phyloP scores from a whole-genome alignment of 2,113 vertebrate species.

The Peucedramus taeniatus region DNA sequence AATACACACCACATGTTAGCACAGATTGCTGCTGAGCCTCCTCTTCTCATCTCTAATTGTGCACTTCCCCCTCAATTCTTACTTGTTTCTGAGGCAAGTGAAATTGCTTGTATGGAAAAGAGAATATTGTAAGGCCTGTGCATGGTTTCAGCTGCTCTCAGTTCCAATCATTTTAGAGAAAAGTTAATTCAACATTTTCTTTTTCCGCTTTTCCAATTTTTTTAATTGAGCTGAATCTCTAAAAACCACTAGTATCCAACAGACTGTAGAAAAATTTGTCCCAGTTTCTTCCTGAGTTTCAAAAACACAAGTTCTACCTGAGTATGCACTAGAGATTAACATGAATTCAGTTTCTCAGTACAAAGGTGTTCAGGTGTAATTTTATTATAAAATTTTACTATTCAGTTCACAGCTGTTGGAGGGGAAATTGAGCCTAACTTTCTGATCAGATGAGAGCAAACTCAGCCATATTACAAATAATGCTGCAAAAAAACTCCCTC shows the following conservation, averaged over 20 bases:
- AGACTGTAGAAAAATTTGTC: neutral
- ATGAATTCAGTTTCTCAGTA: neutral
- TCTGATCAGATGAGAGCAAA: neutral
- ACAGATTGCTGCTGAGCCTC: neutral
- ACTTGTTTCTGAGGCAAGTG: neutral
- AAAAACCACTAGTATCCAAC: neutral
- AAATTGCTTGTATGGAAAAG: neutral
- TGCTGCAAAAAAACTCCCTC: neutral
- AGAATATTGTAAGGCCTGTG: neutral
- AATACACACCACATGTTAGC: conserved; percentile 43
- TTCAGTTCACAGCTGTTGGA: neutral
- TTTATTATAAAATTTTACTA: neutral
- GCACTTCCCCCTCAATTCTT: neutral
- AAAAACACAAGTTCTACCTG: neutral
- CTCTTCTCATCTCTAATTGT: neutral
- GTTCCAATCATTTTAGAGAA: neutral
- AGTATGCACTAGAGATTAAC: neutral
- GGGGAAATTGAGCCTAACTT: neutral
- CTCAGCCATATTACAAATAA: neutral
- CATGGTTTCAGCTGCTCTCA: neutral
- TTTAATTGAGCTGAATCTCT: neutral
- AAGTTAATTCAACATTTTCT: neutral
- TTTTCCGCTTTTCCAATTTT: neutral
- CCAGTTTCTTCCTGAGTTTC: neutral
- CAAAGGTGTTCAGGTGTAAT: neutral